phyloP scores from a whole-genome alignment of 2,797 vertebrate genomes.

The Phrynocephalus guinanensis region DNA sequence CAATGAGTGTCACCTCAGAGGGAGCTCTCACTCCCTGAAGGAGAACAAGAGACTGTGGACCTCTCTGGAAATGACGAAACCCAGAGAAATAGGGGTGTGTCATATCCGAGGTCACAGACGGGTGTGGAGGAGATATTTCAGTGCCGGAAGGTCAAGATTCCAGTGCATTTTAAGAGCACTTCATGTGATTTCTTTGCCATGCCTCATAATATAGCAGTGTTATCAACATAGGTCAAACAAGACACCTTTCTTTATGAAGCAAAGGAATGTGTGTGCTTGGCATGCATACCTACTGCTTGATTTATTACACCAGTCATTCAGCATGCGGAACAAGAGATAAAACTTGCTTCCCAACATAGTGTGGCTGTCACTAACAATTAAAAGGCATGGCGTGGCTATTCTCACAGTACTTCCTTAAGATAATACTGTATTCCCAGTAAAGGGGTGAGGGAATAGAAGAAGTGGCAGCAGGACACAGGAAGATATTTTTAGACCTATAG shows the following conservation, averaged over 20 bases:
- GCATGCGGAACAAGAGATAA: neutral
- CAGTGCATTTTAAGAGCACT: neutral
- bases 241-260: constrained; percentile 11
- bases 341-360: neutral
- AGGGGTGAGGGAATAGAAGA: neutral
- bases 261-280: constrained; percentile 17
- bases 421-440: neutral
- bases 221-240: neutral
- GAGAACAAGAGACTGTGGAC: too few species aligned
- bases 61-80: neutral
- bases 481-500: too few species aligned
- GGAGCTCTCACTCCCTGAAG: neutral
- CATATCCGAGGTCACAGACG: neutral
- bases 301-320: neutral
- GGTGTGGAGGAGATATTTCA: neutral
- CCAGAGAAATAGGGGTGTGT: neutral
- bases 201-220: neutral
- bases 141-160: neutral
- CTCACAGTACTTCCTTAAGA: neutral
- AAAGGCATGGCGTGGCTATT: neutral
- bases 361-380: neutral
- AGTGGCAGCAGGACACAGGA: neutral
- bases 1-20: too few species aligned
- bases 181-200: neutral
- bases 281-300: neutral